Evolutionary conservation across 2,888 invertebrate species (phyloP).

Genomic region (Thymelicus sylvestris): DNA sequence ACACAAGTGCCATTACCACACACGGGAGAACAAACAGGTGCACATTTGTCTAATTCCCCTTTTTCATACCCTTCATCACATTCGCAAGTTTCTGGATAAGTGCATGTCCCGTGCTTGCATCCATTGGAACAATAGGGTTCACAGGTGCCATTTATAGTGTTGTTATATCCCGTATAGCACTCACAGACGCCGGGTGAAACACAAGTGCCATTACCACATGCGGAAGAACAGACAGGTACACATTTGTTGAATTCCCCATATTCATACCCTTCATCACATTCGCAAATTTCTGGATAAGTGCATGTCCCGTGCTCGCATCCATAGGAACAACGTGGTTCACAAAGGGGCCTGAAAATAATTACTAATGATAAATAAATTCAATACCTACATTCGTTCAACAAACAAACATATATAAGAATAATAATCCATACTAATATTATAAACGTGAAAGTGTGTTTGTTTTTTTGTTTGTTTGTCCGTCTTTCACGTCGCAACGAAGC

Average conservation of each 20-base stretch:
- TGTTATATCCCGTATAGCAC: slow-evolving; percentile 58
- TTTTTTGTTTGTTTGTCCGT: too few species aligned
- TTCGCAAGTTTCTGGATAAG: slow-evolving; percentile 48
- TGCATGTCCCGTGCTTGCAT: slow-evolving; percentile 48
- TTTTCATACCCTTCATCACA: neutral
- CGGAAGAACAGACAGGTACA: slow-evolving; percentile 64
- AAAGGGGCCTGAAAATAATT: too few species aligned
- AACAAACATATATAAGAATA: too few species aligned
- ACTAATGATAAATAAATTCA: too few species aligned
- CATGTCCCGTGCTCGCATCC: slow-evolving; percentile 42
- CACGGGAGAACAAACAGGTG: neutral
- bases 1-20: slow-evolving; percentile 51
- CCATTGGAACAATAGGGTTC: slow-evolving; percentile 40
- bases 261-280: slow-evolving; percentile 4
- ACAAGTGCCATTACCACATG: slow-evolving; percentile 74
- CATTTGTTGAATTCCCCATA: slow-evolving; percentile 48
- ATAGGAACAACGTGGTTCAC: neutral
- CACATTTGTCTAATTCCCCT: neutral
- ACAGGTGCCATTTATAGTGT: slow-evolving; percentile 4
- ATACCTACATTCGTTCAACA: too few species aligned
- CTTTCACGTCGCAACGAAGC: too few species aligned
- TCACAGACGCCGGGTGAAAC: slow-evolving; percentile 70
- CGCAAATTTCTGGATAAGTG: slow-evolving; percentile 37
- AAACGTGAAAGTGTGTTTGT: too few species aligned
- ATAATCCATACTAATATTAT: too few species aligned